Evolutionary conservation across 2,888 invertebrate species (phyloP), one percentile per base, ranked within the genome.

Genomic region (Byasa hedistus): DNA sequence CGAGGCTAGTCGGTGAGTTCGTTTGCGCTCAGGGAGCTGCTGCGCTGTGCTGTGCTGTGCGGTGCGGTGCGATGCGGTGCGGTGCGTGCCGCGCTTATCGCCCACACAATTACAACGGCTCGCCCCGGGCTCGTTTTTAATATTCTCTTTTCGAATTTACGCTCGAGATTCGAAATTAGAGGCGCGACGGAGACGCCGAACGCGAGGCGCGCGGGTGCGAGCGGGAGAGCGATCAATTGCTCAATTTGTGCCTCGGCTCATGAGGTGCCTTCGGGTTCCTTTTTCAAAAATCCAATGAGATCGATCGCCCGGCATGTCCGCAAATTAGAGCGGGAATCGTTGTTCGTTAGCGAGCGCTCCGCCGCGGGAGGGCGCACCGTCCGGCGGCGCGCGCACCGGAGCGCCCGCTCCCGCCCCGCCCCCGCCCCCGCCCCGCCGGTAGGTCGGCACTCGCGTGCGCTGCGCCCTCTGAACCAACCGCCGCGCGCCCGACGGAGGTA

Each of bases 231-330:
- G 83, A 78, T 83, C 86, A 90, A 91, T 91, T 89, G 89, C 89
- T 91, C 91, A 91, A 91, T 91, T 91, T 89, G 91, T 87, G 88
- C 81, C 76, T 79, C 76, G 76, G 80, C 83, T 83, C 86, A 85
- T 84, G 83, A 87, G 82, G 80, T 79, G 82, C 81, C 77, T 83
- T 84, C 78, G 81, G 76, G 80, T 85, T 86, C 81, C 82, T 89
- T 91, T 91, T 87, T 85, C 81, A 86, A 90, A 90, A 91, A 87
- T 86, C 88, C 86, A 89, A 90, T 88, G 85, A 90, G 90, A 89
- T 91, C 91, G 89, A 91, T 91, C 89, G 89, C 84, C 85, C 80
- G 86, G 87, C 88, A 86, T 89, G 89, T 88, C 91, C 84, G 91
- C 90, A 90, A 91, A 91, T 91, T 91, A 89, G 89, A 88, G 83